phyloP scores from a whole-genome alignment of 2,113 vertebrate genomes.

The Nibea albiflora region DNA sequence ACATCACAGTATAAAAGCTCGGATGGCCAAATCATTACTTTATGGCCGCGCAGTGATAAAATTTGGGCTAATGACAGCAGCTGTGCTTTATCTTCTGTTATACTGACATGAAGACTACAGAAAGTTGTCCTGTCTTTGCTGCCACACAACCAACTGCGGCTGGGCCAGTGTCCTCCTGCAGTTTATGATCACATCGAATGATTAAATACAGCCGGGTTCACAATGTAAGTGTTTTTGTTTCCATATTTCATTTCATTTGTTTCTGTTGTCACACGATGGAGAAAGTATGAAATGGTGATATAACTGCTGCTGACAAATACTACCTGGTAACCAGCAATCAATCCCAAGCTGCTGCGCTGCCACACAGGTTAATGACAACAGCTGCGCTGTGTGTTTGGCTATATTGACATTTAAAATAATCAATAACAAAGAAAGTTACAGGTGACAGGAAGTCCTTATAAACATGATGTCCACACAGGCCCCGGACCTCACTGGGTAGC shows the following conservation, averaged over 20 bases:
- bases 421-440: conserved; percentile 3
- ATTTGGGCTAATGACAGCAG: not conserved
- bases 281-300: not conserved
- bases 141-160: not conserved
- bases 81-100: not conserved
- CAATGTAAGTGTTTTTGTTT: not conserved
- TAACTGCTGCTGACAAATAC: not conserved
- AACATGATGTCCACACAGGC: not conserved
- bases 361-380: conserved; percentile 2
- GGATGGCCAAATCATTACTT: not conserved
- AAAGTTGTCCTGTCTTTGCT: not conserved
- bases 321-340: not conserved
- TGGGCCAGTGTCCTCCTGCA: not conserved
- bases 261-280: not conserved
- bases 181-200: not conserved
- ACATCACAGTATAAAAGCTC: not conserved
- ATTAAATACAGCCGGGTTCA: not conserved
- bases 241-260: not conserved
- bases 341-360: not conserved
- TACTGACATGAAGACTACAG: not conserved
- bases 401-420: conserved; percentile 7
- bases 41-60: not conserved
- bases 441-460: not conserved
- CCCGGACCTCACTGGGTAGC: not conserved
- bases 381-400: not conserved